Evolutionary conservation across 1,140 invertebrate genomes (phyloP).

Genomic region (Drosophila willistoni): DNA sequence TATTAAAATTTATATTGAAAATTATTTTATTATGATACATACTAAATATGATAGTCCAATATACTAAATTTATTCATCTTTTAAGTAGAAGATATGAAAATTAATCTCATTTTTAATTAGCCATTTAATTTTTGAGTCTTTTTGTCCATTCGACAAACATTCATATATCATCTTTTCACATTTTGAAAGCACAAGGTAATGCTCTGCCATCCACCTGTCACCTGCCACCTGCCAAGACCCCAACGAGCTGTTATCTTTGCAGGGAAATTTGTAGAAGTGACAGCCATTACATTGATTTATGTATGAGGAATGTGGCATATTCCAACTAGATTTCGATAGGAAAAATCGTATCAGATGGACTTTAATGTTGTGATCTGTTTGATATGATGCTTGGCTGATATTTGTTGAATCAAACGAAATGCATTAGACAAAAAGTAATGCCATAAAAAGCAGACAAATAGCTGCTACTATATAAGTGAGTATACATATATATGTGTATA

Average conservation of each 20-base stretch:
- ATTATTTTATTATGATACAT: no score
- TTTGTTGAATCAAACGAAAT: constrained; percentile 25
- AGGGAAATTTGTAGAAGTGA: not conserved
- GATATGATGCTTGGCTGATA: not conserved
- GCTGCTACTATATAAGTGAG: constrained; percentile 40
- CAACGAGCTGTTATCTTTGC: not conserved
- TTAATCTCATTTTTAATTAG: not conserved
- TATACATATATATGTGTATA: constrained; percentile 9
- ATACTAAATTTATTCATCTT: no score
- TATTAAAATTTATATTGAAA: no score
- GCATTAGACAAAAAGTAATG: constrained; percentile 38
- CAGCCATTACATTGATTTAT: constrained; percentile 24
- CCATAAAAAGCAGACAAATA: constrained; percentile 60
- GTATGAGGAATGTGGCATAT: not conserved
- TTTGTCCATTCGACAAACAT: not conserved
- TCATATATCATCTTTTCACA: not conserved
- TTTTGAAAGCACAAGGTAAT: no score
- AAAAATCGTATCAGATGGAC: not conserved
- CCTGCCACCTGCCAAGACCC: no score
- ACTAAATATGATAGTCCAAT: no score
- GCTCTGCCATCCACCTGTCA: no score
- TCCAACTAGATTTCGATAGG: not conserved
- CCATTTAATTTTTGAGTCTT: not conserved
- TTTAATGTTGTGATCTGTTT: not conserved
- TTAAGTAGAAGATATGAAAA: not conserved